Percentiles rank a stretch among this genome's conserved stretches.
Evolutionary conservation across 2,113 vertebrate genomes (phyloP).

Genomic region (Atherinomorus stipes): DNA sequence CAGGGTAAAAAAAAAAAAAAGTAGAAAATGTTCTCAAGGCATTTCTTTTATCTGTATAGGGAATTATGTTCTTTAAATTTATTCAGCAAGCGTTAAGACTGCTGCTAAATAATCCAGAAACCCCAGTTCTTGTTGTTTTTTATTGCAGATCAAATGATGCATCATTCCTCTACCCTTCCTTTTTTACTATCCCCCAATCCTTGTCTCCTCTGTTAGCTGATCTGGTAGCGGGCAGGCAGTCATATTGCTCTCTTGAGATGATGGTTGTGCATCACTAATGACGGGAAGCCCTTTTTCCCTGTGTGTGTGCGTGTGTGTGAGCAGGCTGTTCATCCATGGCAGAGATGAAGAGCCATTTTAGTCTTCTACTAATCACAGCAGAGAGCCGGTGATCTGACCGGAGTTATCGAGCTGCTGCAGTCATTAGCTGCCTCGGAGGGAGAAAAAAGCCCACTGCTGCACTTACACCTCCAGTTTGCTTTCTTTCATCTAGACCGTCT

Average conservation of each 20-base stretch:
- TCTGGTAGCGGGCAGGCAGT: not conserved
- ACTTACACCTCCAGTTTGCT: not conserved
- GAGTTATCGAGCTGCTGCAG: not conserved
- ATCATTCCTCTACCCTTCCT: not conserved
- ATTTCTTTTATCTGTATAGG: too few species aligned
- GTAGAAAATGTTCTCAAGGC: too few species aligned
- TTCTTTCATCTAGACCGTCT: constrained; percentile 1
- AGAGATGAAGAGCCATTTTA: constrained; percentile 37
- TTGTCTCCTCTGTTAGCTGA: constrained; percentile 17
- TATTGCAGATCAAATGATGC: not conserved
- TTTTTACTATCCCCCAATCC: not conserved
- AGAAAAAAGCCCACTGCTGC: constrained; percentile 1
- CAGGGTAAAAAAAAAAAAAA: too few species aligned
- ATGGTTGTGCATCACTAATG: constrained; percentile 30
- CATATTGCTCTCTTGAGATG: not conserved
- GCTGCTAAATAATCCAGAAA: not conserved
- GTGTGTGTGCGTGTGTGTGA: constrained; percentile 18
- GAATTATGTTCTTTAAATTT: too few species aligned
- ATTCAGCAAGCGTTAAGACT: too few species aligned
- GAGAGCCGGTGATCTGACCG: constrained; percentile 14
- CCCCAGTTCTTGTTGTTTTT: not conserved
- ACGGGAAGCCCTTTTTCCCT: constrained; percentile 20
- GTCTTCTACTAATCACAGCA: constrained; percentile 27
- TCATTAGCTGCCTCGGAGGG: constrained; percentile 27
- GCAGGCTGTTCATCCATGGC: constrained; percentile 1